Evolutionary conservation across 2,113 vertebrate species (phyloP).

Genomic region (Chrysemys picta): DNA sequence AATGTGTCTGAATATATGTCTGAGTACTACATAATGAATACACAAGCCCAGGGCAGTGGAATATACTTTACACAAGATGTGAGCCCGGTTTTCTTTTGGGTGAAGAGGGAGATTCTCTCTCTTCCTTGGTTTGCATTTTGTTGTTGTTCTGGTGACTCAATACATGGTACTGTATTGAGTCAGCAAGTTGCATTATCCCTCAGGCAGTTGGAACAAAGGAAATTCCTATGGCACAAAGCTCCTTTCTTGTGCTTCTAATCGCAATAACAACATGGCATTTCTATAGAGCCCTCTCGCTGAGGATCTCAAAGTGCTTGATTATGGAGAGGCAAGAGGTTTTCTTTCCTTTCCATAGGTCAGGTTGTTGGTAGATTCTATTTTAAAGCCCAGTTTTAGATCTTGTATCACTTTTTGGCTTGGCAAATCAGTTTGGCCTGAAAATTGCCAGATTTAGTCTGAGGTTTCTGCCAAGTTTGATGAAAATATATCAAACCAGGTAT

Average conservation of each 20-base stretch:
- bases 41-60: neutral
- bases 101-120: neutral
- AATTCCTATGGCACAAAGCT: neutral
- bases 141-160: neutral
- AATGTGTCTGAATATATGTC: neutral
- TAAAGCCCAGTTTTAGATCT: neutral
- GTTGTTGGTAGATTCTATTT: rapidly evolving
- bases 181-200: slow-evolving; percentile 26
- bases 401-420: neutral
- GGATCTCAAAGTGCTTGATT: neutral
- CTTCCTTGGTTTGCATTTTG: neutral
- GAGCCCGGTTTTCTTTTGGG: rapidly evolving
- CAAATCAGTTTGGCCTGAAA: neutral
- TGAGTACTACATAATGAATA: neutral
- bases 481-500: neutral
- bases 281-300: rapidly evolving
- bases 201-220: slow-evolving; percentile 53
- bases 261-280: rapidly evolving
- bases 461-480: neutral
- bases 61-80: neutral
- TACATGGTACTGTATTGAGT: slow-evolving; percentile 43
- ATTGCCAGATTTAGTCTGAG: neutral
- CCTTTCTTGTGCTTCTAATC: neutral
- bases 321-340: rapidly evolving
- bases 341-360: rapidly evolving